phyloP scores from a whole-genome alignment of 2,113 vertebrate genomes.

The Dasyprocta punctata region DNA sequence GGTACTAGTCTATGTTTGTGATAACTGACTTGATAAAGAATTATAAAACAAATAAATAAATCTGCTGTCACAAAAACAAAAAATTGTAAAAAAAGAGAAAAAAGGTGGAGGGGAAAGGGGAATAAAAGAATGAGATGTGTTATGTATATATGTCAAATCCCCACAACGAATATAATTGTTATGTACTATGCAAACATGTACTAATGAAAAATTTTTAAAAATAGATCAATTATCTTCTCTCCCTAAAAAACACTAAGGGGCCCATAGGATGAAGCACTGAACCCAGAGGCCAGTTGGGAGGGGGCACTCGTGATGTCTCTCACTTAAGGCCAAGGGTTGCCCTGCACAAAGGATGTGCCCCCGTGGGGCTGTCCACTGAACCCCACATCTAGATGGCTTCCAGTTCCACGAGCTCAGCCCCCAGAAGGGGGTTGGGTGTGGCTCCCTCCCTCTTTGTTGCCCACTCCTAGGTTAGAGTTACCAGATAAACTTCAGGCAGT shows the following conservation, averaged over 20 bases:
- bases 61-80: neutral
- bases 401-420: neutral
- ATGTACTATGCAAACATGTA: neutral
- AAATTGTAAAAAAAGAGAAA: neutral
- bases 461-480: neutral
- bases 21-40: neutral
- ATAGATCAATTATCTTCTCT: neutral
- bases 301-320: neutral
- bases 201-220: neutral
- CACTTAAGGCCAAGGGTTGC: neutral
- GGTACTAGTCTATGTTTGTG: neutral
- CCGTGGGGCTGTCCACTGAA: too few relatives aligned
- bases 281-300: neutral
- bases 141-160: neutral
- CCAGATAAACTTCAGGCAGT: neutral
- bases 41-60: neutral
- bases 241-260: neutral
- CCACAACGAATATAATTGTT: neutral
- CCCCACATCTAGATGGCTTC: neutral
- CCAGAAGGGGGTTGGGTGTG: accelerated
- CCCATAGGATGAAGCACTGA: neutral
- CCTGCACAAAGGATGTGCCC: neutral
- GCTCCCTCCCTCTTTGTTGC: neutral
- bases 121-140: neutral
- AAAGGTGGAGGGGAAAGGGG: neutral